Evolutionary conservation across 2,888 invertebrate species (phyloP), one percentile per base, ranked within the genome.

Genomic region (Xylocampa areola): DNA sequence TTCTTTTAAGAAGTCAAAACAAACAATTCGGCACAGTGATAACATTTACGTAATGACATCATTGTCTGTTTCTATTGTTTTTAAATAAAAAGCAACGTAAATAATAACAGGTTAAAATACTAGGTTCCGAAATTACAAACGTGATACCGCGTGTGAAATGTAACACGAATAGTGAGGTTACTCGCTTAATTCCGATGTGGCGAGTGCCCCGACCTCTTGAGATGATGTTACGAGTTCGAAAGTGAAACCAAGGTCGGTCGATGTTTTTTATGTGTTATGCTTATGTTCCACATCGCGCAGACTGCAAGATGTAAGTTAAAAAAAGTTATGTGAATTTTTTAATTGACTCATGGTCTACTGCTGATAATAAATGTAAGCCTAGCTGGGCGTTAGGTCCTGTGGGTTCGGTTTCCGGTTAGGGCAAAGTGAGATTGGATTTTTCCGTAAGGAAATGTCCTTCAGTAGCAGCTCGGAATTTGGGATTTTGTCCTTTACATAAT

Each of bases 211-310:
- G 85, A 86, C 80, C 85, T 84, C 77, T 69, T 54, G 48, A 60
- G 54, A 74, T 75, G 78, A 79, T 79, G 76, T 70, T 75, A 76
- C 64, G 63, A 71, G 79, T 76, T 87, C 78, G 90, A 92, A 92
- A 92, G 91, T 86, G 87, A 90, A 89, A 76, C 71, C 83, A 81
- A 78, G 78, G 78, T 77, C 72, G 52, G 10, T 62, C 62, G 58
- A 51, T 49, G 59, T 54, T 71, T 71, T 62, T 68, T 54, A 52
- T 62, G 39, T 59, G 52, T 59, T 59, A 49, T 50, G 32, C 30
- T 62, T 62, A 53, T 49, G 55, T 61, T 25, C 41, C 50, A 30
- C 14, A 44, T 8, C 35, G 16, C 37, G 68, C 77, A 76, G 73
- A 77, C 71, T 76, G 79, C 78, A 79, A 75, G 71, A 59, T 70